phyloP scores from a whole-genome alignment of 2,888 invertebrate species.

The Eupeodes latifasciatus region DNA sequence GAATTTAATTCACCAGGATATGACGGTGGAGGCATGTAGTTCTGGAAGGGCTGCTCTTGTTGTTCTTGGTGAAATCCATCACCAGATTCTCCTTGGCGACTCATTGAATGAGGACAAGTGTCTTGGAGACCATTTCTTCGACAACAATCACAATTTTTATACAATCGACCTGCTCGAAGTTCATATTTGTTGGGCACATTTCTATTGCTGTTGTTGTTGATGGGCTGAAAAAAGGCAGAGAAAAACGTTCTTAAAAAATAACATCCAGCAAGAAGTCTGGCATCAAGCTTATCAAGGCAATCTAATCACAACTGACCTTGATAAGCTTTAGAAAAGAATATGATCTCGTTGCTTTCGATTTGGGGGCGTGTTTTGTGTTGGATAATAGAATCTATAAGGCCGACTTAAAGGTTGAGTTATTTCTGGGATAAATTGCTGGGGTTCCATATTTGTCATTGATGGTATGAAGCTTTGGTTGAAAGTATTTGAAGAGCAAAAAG shows the following conservation, averaged over 20 bases:
- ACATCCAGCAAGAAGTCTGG: background rate
- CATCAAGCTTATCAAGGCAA: constrained; percentile 48
- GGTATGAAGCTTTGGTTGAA: background rate
- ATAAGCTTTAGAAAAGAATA: constrained; percentile 8
- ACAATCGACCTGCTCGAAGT: constrained; percentile 85
- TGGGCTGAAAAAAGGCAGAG: constrained; percentile 77
- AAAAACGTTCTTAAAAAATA: background rate
- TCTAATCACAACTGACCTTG: constrained; percentile 5
- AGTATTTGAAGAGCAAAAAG: background rate
- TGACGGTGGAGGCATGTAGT: constrained; percentile 82
- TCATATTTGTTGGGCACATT: constrained; percentile 85
- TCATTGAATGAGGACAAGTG: constrained; percentile 85
- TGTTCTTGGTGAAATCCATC: constrained; percentile 83
- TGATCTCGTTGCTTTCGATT: background rate
- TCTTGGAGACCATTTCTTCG: constrained; percentile 87
- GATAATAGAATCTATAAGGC: background rate
- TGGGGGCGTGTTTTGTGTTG: background rate
- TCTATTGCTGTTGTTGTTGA: constrained; percentile 80
- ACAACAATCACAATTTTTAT: constrained; percentile 86
- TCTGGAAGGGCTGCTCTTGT: constrained; percentile 82
- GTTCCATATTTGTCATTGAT: background rate
- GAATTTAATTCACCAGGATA: constrained; percentile 80
- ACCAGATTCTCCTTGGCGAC: constrained; percentile 85
- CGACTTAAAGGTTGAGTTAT: background rate
- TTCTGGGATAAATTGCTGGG: background rate